These are phyloP conservation scores for Galaxias olidus DNA, from an alignment of 2,797 vertebrate genomes.

Conservation along the genomic window DNA sequence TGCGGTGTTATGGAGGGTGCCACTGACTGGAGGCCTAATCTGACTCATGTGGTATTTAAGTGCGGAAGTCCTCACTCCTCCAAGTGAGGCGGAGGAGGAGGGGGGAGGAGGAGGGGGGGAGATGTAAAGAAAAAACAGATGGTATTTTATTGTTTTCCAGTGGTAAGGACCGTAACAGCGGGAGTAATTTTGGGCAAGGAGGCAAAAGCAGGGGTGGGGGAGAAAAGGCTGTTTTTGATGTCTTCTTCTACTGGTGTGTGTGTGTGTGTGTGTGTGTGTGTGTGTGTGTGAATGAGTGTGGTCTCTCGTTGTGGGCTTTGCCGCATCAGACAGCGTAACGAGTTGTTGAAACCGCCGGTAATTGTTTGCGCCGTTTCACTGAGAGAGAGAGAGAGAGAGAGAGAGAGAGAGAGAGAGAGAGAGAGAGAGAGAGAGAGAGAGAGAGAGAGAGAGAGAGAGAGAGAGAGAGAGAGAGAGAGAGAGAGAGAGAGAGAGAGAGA, in stretches of 20 bases:
- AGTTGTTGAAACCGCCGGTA: conserved; percentile 23
- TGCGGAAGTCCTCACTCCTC: conserved; percentile 60
- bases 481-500: too few relatives aligned
- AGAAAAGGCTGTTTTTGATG: too few relatives aligned
- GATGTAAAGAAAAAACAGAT: conserved; percentile 54
- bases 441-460: too few relatives aligned
- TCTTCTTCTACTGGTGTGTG: conserved; percentile 7
- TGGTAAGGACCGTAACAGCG: conserved; percentile 42
- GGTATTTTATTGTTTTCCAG: conserved; percentile 65
- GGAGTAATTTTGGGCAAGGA: conserved; percentile 49
- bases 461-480: too few relatives aligned
- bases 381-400: too few relatives aligned
- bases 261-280: conserved; percentile 12
- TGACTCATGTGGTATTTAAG: conserved; percentile 71
- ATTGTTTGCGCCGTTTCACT: conserved; percentile 39
- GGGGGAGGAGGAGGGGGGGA: too few relatives aligned
- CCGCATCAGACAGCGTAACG: conserved; percentile 4
- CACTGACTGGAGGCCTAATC: conserved; percentile 67
- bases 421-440: too few relatives aligned
- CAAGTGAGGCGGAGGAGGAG: too few relatives aligned
- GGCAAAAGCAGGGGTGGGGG: conserved; percentile 27
- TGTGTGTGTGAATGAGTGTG: conserved; percentile 32
- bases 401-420: too few relatives aligned
- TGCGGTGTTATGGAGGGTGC: too few relatives aligned
- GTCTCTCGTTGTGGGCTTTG: conserved; percentile 30